Evolutionary conservation across 2,888 invertebrate species (phyloP).

Genomic region (Polia nebulosa): DNA sequence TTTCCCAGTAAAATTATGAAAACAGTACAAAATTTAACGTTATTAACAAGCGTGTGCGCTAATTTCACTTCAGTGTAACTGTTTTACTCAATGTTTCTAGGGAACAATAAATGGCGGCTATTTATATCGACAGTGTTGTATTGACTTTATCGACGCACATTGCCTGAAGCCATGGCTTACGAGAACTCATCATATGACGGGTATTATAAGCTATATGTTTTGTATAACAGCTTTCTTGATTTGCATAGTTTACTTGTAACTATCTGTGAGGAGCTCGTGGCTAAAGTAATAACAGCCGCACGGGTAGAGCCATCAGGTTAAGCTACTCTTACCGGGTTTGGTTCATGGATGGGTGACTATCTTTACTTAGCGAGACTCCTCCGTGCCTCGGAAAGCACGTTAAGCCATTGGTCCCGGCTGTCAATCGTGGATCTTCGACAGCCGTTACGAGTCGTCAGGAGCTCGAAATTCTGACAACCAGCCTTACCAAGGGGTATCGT

Average conservation of each 20-base stretch:
- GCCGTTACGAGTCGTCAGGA: too few species aligned
- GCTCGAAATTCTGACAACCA: too few species aligned
- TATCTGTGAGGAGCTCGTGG: too few species aligned
- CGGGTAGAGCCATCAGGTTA: too few species aligned
- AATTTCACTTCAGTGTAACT: constrained; percentile 37
- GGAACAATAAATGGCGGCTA: constrained; percentile 34
- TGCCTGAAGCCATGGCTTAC: constrained; percentile 39
- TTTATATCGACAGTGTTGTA: constrained; percentile 48
- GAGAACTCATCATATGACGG: constrained; percentile 34
- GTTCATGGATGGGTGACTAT: too few species aligned
- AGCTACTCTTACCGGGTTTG: too few species aligned
- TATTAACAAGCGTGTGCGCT: constrained; percentile 30
- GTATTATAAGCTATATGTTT: neutral
- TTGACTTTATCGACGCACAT: constrained; percentile 39
- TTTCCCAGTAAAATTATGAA: constrained; percentile 40
- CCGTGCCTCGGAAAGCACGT: too few species aligned
- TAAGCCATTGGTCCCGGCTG: too few species aligned
- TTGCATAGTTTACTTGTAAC: neutral
- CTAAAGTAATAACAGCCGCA: too few species aligned
- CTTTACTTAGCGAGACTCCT: too few species aligned
- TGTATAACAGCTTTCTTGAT: constrained; percentile 6
- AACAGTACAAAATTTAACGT: constrained; percentile 27
- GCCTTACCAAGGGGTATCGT: too few species aligned
- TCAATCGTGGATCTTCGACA: too few species aligned
- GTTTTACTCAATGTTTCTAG: constrained; percentile 26